Base-by-base conservation (phyloP, 2,888 invertebrate species). In the Pachydiplax longipennis region DNA sequence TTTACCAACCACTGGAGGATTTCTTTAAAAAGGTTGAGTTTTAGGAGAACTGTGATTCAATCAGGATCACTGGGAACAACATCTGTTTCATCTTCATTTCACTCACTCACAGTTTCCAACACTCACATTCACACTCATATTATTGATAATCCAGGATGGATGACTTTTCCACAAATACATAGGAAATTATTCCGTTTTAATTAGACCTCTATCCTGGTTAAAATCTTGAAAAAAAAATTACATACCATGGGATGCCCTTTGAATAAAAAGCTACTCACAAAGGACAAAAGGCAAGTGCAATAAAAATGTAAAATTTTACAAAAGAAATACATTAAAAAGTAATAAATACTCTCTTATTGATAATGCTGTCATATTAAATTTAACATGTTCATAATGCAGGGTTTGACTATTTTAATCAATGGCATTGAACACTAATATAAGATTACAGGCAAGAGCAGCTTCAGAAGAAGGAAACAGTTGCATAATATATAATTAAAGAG, bases 231-330 rank as follows among this genome's bases (percentile, higher is more conserved):
- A 4, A 73, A 73, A 73, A 2, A 4, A 25, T n/a, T 31, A 73
- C 31, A 31, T 25, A 31, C 25, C 73, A 73, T 31, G 5, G 22
- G 25, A 25, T 73, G 35, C 40, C 4, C 37, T n/a, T 40, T 12
- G 61, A 37, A 61, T 35, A 35, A 65, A 87, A 61, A 65, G 35
- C 40, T 35, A 58, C 37, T 87, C n/a, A 48, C 61, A n/a, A 22
- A 48, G 37, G n/a, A 35, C 61, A 87, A 58, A 87, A 13, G 15
- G 25, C 35, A 61, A 18, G 87, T n/a, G n/a, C 37, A 65, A 40
- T 65, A 87, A 87, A 87, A 87, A 37, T 53, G 58, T 87, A 61
- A 37, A 87, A 87, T 31, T 58, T 35, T 87, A 87, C 37, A 87
- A 87, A 87, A 37, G 40, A 65, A 61, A 87, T 40, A n/a, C 65